Conservation (phyloP, 2,113 vertebrate species). For the Leucosticte australis region DNA sequence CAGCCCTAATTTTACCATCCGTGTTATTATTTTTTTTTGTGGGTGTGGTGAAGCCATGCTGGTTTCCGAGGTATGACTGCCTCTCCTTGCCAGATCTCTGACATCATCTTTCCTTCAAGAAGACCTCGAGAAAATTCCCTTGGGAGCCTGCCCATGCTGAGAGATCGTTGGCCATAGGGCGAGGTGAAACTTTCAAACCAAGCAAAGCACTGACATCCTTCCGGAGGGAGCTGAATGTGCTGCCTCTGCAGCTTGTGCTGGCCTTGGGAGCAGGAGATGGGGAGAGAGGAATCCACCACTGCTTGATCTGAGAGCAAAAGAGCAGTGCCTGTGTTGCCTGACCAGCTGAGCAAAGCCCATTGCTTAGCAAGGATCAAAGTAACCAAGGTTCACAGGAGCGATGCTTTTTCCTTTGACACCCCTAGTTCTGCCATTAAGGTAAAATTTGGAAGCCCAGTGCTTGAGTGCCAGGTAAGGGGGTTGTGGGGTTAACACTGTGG, state of each 20-base stretch:
- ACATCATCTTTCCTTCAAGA: not conserved
- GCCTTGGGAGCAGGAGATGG: not conserved
- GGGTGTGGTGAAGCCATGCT: not conserved
- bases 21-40: not conserved
- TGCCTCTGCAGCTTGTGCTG: conserved; percentile 44
- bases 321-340: not conserved
- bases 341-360: not conserved
- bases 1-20: not conserved
- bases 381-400: not conserved
- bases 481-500: not conserved
- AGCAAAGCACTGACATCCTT: not conserved
- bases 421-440: not conserved
- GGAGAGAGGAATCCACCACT: not conserved
- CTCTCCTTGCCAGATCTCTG: not conserved
- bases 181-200: conserved; percentile 20
- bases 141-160: not conserved
- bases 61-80: not conserved
- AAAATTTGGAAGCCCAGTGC: not conserved
- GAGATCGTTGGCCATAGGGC: not conserved
- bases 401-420: not conserved
- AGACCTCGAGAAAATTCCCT: conserved; percentile 28
- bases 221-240: not conserved
- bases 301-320: not conserved
- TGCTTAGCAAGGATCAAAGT: not conserved
- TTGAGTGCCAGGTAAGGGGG: not conserved